phyloP scores from a whole-genome alignment of 1,140 invertebrate genomes.

The Protaetia brevitarsis region DNA sequence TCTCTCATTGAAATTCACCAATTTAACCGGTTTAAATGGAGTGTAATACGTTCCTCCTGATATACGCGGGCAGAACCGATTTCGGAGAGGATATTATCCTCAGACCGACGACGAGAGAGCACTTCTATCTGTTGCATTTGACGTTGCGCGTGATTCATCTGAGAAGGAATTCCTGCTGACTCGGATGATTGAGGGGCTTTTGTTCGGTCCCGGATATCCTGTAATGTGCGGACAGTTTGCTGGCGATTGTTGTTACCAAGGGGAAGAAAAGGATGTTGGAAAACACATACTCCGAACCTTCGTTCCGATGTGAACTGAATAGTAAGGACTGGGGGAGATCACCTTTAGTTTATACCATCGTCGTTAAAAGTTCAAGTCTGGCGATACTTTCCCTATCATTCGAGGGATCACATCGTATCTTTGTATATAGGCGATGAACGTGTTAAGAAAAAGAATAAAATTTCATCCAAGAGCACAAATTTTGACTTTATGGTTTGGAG shows the following conservation, averaged over 20 bases:
- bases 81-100: not conserved
- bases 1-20: not conserved
- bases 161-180: conserved; percentile 6
- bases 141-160: conserved; percentile 8
- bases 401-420: too few species aligned
- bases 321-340: too few species aligned
- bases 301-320: not conserved
- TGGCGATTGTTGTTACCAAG: not conserved
- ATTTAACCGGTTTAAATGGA: conserved; percentile 1
- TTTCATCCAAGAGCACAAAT: too few species aligned
- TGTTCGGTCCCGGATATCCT: not conserved
- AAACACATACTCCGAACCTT: not conserved
- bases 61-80: not conserved
- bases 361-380: too few species aligned
- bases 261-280: not conserved
- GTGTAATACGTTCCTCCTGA: not conserved
- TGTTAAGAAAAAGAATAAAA: too few species aligned
- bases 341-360: too few species aligned
- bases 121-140: conserved; percentile 16
- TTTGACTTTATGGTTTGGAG: too few species aligned
- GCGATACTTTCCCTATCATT: too few species aligned
- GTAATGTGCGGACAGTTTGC: not conserved
- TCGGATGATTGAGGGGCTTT: not conserved
- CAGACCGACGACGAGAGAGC: not conserved
- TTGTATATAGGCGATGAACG: too few species aligned